These are phyloP conservation scores for Tenthredo notha DNA, from an alignment of 2,888 invertebrate species.

Conservation along the genomic window DNA sequence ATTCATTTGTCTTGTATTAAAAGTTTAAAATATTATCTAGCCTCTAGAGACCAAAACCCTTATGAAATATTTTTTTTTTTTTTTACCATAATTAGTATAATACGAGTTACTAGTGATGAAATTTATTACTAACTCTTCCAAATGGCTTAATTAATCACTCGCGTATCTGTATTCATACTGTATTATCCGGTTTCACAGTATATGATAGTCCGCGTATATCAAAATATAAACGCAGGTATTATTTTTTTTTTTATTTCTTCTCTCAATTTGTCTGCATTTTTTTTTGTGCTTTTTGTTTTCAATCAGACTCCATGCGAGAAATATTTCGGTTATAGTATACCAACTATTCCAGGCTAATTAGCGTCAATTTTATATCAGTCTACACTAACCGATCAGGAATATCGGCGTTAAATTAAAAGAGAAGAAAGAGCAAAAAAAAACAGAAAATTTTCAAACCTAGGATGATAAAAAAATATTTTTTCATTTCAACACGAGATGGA, in stretches of 20 bases:
- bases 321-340: neutral
- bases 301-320: neutral
- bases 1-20: slow-evolving; percentile 51
- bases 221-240: neutral
- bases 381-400: slow-evolving; percentile 13
- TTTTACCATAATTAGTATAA: slow-evolving; percentile 30
- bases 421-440: neutral
- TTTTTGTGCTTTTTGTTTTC: neutral
- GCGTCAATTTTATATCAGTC: neutral
- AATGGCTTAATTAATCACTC: neutral
- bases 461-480: neutral
- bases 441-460: neutral
- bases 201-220: neutral
- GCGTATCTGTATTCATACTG: neutral
- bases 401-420: neutral
- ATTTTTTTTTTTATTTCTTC: neutral
- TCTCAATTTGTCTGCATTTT: neutral
- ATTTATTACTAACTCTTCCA: slow-evolving; percentile 25
- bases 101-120: slow-evolving; percentile 43
- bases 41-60: slow-evolving; percentile 67
- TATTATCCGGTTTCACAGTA: slow-evolving; percentile 6
- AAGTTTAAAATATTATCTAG: slow-evolving; percentile 60
- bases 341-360: neutral
- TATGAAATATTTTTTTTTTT: slow-evolving; percentile 57
- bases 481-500: neutral